Evolutionary conservation across 1,140 invertebrate species (phyloP), one percentile per base, ranked within the genome.

Genomic region (Drosophila bocqueti): DNA sequence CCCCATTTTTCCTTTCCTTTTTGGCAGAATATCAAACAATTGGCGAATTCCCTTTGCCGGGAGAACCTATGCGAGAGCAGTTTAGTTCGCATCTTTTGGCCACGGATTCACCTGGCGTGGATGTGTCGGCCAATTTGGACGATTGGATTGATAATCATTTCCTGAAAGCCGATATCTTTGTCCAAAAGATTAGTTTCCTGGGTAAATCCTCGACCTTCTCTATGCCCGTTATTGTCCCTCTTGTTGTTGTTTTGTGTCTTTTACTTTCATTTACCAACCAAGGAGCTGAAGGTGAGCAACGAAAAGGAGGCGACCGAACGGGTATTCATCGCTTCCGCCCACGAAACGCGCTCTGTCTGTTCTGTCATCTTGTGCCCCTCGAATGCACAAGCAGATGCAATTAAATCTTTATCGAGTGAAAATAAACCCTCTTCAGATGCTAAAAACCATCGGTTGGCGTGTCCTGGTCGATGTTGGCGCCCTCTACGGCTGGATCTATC

Each of bases 121-220:
- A 99, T 94, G 98, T 99, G 0, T 98, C 98, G 3, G 97, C 98
- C 8, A 99, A 99, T 95, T 94, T 99, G 50, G 99, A 99, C 93
- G 96, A 97, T 92, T 99, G 99, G 98, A 99, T 99, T 86, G 99
- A 99, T 93, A 98, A 98, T 93, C 98, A 99, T 94, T 99, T 99
- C 93, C 94, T 99, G 36, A 99, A 99, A 94, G 99, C 99, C 4
- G 99, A 99, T 94, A 99, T 99, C 2, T 99, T 99, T 95, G 99
- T 99, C 43, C 0, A 24, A 24, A 24, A 5, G 11, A 36, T 16
- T 31, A 43, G 15, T 26, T 57, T 57, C 54, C 54, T 24, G 21
- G 52, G 34, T 42, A 24, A 26, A 26, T 26, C 26, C 26, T 26
- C 26, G 26, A 26, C 18, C 38, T 21, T 13, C 34, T 29, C 38